Evolutionary conservation across 1,140 invertebrate genomes (phyloP), one percentile per base, ranked within the genome.

Genomic region (Drepana arcuata): DNA sequence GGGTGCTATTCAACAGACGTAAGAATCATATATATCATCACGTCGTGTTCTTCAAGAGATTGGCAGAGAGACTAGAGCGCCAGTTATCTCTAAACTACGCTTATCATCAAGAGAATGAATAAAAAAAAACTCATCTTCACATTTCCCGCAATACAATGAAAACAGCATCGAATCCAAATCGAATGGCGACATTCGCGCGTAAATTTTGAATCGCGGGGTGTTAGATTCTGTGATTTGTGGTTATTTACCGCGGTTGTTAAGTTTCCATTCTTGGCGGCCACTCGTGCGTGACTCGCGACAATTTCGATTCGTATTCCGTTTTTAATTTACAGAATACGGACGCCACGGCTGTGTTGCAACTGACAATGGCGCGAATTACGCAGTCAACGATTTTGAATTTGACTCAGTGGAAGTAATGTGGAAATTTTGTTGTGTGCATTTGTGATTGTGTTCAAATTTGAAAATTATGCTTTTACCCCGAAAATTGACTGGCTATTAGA

Each of bases 161-260:
- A 41, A 62, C 49, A 12, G 4, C 15, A n/a, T n/a, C n/a, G 4
- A 39, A 13, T 18, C 26, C 35, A 37, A 48, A 48, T 39, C 56
- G 43, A 42, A 69, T 54, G 52, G 58, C 50, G 46, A 77, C 62
- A 69, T 62, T 65, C 61, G 52, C 53, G 51, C 65, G 65, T 62
- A 59, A 78, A 78, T 80, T 78, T n/a, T 75, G 78, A 80, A 80
- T 70, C 65, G 69, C 65, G 71, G 58, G 66, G 75, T 50, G 72
- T 73, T 73, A 75, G 72, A 69, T 48, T 49, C 64, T 46, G 67
- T 78, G 75, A 80, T 80, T 80, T 80, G 75, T 75, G 75, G 75
- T 71, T 80, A 77, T 80, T 80, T 80, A 80, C 70, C 59, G 61
- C 72, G 69, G 64, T 58, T 67, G 68, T 80, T 77, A 77, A 69